A percentile compares a stretch with the other conserved stretches of the same genome.
Conservation (phyloP, 92 coral and sea anemone genomes). For the Montipora capitata region DNA sequence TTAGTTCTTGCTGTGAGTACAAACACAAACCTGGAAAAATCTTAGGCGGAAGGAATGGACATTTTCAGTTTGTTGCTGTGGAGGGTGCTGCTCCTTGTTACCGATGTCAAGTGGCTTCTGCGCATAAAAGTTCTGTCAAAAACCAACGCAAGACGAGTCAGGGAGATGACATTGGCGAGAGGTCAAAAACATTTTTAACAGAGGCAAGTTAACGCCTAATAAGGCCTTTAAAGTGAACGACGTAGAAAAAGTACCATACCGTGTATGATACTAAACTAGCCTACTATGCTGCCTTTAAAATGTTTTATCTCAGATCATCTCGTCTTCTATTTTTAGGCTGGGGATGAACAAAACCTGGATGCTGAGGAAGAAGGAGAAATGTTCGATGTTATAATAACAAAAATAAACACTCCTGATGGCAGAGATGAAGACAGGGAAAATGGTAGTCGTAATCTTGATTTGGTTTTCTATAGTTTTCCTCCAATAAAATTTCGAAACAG, state of each 20-base stretch:
- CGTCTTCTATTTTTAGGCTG: background rate
- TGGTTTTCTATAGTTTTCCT: background rate
- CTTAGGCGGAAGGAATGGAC: slow-evolving; percentile 96
- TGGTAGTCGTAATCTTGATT: slow-evolving; percentile 41
- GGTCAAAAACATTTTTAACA: slow-evolving; percentile 76
- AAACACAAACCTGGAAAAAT: slow-evolving; percentile 97
- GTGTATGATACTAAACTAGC: too few relatives aligned
- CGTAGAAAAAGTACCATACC: background rate
- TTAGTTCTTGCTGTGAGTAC: slow-evolving; percentile 97
- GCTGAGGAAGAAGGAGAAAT: slow-evolving; percentile 71
- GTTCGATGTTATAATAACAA: slow-evolving; percentile 96
- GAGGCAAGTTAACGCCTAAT: slow-evolving; percentile 54
- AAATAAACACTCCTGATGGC: slow-evolving; percentile 71
- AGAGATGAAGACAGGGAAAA: slow-evolving; percentile 34
- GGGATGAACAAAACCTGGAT: slow-evolving; percentile 20
- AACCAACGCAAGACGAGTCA: slow-evolving; percentile 38
- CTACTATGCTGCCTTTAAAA: background rate
- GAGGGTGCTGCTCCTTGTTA: slow-evolving; percentile 99
- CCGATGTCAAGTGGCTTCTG: slow-evolving; percentile 90
- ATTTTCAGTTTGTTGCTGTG: slow-evolving; percentile 96
- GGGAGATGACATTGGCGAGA: slow-evolving; percentile 51
- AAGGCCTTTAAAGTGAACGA: background rate
- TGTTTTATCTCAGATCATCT: background rate
- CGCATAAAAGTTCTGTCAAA: slow-evolving; percentile 49
- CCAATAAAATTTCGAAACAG: background rate